Evolutionary conservation across 92 coral and sea anemone species (phyloP).

Genomic region (Umimayanthus chanpuru): DNA sequence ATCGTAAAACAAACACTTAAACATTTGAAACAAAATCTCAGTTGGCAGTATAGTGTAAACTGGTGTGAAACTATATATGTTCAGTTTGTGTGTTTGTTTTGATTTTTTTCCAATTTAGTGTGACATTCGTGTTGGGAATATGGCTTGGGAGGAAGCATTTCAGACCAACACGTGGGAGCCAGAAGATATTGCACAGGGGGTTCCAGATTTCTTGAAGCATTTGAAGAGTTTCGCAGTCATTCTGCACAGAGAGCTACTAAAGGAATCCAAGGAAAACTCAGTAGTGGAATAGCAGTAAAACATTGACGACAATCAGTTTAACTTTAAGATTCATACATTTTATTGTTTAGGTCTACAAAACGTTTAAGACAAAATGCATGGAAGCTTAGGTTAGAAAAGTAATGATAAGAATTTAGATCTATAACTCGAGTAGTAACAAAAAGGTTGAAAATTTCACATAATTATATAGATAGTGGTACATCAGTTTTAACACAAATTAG

Average conservation of each 20-base stretch:
- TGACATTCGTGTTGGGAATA: neutral
- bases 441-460: neutral
- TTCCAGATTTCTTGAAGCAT: neutral
- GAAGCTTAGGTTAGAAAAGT: neutral
- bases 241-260: neutral
- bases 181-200: neutral
- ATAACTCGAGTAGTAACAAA: neutral
- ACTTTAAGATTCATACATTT: no score
- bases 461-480: neutral
- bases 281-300: neutral
- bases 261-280: neutral
- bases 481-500: no score
- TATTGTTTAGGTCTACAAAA: neutral
- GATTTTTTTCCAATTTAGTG: neutral
- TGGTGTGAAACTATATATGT: neutral
- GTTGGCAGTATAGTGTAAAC: neutral
- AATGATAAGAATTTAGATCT: no score
- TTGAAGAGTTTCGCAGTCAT: neutral
- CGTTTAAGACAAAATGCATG: neutral
- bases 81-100: neutral
- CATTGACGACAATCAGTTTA: no score
- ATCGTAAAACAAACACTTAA: no score
- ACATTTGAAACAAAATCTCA: neutral
- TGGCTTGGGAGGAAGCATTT: neutral
- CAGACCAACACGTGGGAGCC: neutral